Evolutionary conservation across 2,113 vertebrate species (phyloP).

Genomic region (Xiphophorus hellerii): DNA sequence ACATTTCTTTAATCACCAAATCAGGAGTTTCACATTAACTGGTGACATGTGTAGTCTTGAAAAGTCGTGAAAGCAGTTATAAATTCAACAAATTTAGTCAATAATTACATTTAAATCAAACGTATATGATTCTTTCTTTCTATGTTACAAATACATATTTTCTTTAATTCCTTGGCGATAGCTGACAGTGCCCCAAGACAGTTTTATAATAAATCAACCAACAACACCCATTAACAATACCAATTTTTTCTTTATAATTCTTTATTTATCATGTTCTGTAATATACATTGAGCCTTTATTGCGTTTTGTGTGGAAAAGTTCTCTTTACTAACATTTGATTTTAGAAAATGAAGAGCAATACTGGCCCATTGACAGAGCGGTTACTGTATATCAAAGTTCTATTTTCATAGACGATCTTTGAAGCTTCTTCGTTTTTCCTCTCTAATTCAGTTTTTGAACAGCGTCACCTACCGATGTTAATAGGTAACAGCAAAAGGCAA

Average conservation of each 20-base stretch:
- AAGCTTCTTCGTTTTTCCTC: slow-evolving; percentile 35
- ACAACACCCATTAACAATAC: too few relatives aligned
- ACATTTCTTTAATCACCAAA: too few relatives aligned
- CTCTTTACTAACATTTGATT: neutral
- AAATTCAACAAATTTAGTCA: too few relatives aligned
- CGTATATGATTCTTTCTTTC: too few relatives aligned
- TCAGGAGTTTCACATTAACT: too few relatives aligned
- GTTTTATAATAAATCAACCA: too few relatives aligned
- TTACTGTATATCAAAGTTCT: too few relatives aligned
- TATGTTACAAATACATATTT: neutral
- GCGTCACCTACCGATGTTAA: slow-evolving; percentile 20
- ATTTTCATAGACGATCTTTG: slow-evolving; percentile 39
- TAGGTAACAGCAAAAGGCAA: neutral
- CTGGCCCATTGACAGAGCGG: neutral
- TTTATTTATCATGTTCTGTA: neutral
- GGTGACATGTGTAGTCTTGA: too few relatives aligned
- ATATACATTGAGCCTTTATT: neutral
- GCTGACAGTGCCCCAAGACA: too few relatives aligned
- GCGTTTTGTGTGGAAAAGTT: neutral
- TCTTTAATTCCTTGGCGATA: too few relatives aligned
- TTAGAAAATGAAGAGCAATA: neutral
- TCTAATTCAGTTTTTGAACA: accelerated
- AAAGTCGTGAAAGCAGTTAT: too few relatives aligned
- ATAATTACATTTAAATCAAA: too few relatives aligned
- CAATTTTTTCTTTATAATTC: neutral